Base-by-base conservation (phyloP, 2,888 invertebrate genomes). In the Drosophila eohydei region DNA sequence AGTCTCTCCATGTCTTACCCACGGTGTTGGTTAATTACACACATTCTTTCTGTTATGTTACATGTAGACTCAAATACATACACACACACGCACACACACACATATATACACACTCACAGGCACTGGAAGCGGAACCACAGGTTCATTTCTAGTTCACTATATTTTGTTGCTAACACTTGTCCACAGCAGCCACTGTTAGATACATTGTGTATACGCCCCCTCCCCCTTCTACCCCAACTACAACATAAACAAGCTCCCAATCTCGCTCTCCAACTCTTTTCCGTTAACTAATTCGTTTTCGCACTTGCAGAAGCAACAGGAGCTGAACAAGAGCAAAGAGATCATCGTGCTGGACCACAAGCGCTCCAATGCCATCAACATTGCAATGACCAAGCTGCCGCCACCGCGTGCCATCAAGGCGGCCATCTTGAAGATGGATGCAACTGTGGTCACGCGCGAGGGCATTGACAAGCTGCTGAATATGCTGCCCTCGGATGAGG, bases 371-470 rank as follows among this genome's bases (percentile, higher is more conserved):
- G 99, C 98, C 46, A 99, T 99, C 84, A 99, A 99, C 92, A 99
- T 99, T 88, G 99, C 99, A 16, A 97, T 99, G 96, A 99, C 99
- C 28, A 99, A 99, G 92, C 94, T 99, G 77, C 99, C 99, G 3
- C 99, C 99, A 0, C 98, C 99, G 0, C 95, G 98, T 78, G 98
- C 99, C 8, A 99, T 99, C 77, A 99, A 99, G 92, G 97, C 98
- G n/a, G 99, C 99, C 32, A 98, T 98, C 75, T 94, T 99, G 92
- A 99, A 99, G 94, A 99, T 99, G 98, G 99, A 99, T 92, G 97
- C 97, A 2, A 97, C 98, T 1, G 98, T 99, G 52, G 97, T 99
- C 93, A 99, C 98, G 83, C 95, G 98, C 83, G 99, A 99, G 93
- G 98, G 98, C 32, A 98, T 99, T 80, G 99, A 99, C 94, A 99